phyloP scores from a whole-genome alignment of 2,888 invertebrate species.

The Periphyllus acericola region DNA sequence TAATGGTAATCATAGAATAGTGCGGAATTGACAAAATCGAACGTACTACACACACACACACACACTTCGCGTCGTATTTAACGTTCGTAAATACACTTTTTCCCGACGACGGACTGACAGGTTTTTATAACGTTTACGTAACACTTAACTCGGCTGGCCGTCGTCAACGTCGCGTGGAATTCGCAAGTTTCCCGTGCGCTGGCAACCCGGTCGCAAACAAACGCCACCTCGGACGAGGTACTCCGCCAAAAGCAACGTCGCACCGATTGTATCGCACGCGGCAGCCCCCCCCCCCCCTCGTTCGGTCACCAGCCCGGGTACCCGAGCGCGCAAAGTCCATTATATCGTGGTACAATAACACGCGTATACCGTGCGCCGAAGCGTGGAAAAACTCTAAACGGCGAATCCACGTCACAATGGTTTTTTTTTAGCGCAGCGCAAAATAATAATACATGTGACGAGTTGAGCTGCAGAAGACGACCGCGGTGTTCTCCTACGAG shows the following conservation, averaged over 20 bases:
- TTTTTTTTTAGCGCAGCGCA: too few relatives aligned
- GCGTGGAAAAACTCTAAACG: background rate
- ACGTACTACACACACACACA: too few relatives aligned
- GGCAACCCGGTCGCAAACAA: background rate
- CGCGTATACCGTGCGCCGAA: background rate
- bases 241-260: background rate
- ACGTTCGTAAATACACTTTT: background rate
- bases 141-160: background rate
- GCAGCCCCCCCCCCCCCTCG: too few relatives aligned
- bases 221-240: too few relatives aligned
- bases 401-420: background rate
- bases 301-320: too few relatives aligned
- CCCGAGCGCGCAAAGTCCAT: background rate
- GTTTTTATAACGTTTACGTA: conserved; percentile 10
- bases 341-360: background rate
- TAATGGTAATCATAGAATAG: background rate
- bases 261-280: too few relatives aligned
- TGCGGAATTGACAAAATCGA: background rate
- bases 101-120: background rate
- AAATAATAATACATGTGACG: background rate
- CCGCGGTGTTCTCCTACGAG: background rate
- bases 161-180: background rate
- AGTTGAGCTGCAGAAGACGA: background rate
- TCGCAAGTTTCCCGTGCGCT: background rate
- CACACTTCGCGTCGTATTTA: background rate